These are phyloP conservation scores for Protophormia terraenovae DNA, from an alignment of 2,888 invertebrate genomes.

Conservation along the genomic window DNA sequence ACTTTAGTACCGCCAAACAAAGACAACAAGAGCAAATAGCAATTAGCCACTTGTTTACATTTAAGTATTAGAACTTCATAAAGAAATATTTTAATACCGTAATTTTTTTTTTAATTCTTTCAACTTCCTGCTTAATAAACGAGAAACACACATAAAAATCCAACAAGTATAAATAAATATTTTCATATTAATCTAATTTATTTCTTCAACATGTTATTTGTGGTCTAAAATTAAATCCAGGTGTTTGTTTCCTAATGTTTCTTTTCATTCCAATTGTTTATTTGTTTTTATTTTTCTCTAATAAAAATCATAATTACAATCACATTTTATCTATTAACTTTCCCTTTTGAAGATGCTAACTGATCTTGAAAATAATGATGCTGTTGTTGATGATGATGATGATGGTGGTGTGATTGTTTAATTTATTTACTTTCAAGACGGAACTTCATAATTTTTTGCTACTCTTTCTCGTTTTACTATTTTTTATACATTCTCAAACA, in stretches of 20 bases:
- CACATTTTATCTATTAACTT: conserved; percentile 5
- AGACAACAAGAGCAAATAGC: too few relatives aligned
- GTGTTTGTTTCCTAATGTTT: conserved; percentile 14
- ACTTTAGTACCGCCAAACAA: too few relatives aligned
- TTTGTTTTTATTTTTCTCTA: background rate
- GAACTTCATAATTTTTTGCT: conserved; percentile 40
- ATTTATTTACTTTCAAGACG: conserved; percentile 23
- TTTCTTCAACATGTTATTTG: background rate
- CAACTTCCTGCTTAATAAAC: background rate
- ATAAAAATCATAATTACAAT: background rate
- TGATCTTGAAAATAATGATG: background rate
- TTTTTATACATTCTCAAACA: background rate
- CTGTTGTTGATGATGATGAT: background rate
- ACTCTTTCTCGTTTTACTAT: background rate
- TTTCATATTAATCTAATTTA: background rate
- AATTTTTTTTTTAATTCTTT: too few relatives aligned
- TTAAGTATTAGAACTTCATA: too few relatives aligned
- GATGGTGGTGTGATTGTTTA: conserved; percentile 18
- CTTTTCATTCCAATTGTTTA: background rate
- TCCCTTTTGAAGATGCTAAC: background rate
- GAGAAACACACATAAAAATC: too few relatives aligned
- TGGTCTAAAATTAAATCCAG: background rate
- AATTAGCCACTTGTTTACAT: too few relatives aligned
- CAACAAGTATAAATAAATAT: too few relatives aligned
- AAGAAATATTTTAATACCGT: too few relatives aligned